Conservation (phyloP, 2,113 vertebrate genomes). For the Emydocephalus ijimae region DNA sequence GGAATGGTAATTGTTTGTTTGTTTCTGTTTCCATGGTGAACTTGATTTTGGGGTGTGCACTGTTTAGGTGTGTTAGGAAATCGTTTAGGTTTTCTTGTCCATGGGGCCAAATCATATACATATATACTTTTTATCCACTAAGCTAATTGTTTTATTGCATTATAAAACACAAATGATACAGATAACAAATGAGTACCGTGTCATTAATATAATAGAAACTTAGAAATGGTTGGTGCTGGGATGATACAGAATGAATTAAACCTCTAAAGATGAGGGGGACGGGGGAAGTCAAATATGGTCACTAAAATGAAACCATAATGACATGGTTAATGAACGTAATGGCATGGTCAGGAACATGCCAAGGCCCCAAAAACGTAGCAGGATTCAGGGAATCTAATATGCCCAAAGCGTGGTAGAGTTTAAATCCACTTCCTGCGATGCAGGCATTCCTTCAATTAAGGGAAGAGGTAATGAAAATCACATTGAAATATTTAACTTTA, state of each 20-base stretch:
- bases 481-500: not conserved
- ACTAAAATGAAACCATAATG: not conserved
- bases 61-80: too few relatives aligned
- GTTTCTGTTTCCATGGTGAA: too few relatives aligned
- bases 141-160: not conserved
- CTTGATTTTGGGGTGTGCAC: too few relatives aligned
- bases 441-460: accelerated
- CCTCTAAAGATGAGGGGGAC: not conserved
- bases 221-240: not conserved
- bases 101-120: too few relatives aligned
- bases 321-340: not conserved
- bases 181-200: not conserved
- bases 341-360: not conserved
- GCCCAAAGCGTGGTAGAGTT: not conserved
- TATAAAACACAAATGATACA: not conserved
- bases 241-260: not conserved
- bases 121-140: not conserved
- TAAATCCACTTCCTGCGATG: not conserved
- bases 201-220: not conserved
- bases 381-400: not conserved
- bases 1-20: too few relatives aligned
- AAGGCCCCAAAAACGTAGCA: not conserved
- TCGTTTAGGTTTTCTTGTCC: too few relatives aligned
- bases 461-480: not conserved
- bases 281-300: accelerated